Conservation (phyloP, 2,113 vertebrate species). For the Cebus imitator region DNA sequence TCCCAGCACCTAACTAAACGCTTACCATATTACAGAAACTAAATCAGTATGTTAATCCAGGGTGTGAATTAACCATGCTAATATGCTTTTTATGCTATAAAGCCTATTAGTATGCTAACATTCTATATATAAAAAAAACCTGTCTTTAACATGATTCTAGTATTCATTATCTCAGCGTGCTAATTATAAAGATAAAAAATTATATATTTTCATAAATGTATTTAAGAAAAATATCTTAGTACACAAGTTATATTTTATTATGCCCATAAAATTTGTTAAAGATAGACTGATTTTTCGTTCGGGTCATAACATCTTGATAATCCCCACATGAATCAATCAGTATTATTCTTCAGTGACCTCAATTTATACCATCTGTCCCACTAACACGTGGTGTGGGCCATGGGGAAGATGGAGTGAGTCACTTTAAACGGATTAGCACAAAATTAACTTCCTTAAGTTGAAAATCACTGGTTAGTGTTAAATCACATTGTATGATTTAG, state of each 20-base stretch:
- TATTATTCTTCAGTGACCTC: neutral
- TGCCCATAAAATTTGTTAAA: neutral
- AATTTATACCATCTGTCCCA: neutral
- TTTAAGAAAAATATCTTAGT: neutral
- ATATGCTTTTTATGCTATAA: neutral
- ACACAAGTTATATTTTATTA: neutral
- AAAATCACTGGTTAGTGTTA: slow-evolving; percentile 4
- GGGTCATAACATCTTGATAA: neutral
- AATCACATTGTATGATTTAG: neutral
- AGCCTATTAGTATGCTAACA: neutral
- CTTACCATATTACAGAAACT: neutral
- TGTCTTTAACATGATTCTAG: neutral
- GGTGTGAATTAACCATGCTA: neutral
- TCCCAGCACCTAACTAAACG: neutral
- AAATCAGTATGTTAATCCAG: neutral
- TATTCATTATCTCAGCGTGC: neutral
- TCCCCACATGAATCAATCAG: neutral
- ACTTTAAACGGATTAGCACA: neutral
- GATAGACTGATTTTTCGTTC: neutral
- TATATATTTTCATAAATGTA: neutral
- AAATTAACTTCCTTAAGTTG: neutral
- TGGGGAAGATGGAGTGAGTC: neutral
- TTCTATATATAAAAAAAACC: neutral
- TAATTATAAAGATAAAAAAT: neutral
- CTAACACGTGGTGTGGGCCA: neutral